Percentiles rank a stretch among this genome's conserved stretches.
Evolutionary conservation across 2,888 invertebrate genomes (phyloP).

Genomic region (Eurytoma adleriae): DNA sequence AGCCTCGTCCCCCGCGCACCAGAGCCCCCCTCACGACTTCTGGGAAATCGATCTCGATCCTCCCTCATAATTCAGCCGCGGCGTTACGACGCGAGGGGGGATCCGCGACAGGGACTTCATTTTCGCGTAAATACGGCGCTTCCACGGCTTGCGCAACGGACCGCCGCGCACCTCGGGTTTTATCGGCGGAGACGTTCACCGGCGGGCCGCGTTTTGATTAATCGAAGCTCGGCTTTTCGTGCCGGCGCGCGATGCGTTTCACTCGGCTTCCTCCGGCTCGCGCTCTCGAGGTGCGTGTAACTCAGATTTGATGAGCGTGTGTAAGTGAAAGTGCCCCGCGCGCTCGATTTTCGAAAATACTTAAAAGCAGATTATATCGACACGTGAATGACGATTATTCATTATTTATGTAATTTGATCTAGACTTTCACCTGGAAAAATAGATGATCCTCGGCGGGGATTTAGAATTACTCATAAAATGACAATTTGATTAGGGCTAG

Average conservation of each 20-base stretch:
- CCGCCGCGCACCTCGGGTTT: constrained; percentile 2
- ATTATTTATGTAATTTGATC: background rate
- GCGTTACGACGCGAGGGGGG: constrained; percentile 69
- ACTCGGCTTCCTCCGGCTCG: constrained; percentile 3
- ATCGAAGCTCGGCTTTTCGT: constrained; percentile 13
- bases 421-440: constrained; percentile 10
- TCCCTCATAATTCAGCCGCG: constrained; percentile 69
- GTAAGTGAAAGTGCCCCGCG: constrained; percentile 38
- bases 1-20: constrained; percentile 60
- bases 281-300: background rate
- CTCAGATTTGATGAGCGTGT: constrained; percentile 25
- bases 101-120: constrained; percentile 26
- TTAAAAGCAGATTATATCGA: constrained; percentile 15
- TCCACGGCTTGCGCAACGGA: too few species aligned
- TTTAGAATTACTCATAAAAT: background rate
- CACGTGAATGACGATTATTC: background rate
- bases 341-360: constrained; percentile 20
- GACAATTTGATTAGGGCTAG: too few species aligned
- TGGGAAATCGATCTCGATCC: constrained; percentile 68
- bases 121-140: constrained; percentile 27
- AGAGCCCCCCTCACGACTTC: constrained; percentile 57
- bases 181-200: constrained; percentile 5
- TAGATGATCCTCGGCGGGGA: background rate
- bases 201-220: constrained; percentile 36
- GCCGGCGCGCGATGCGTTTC: constrained; percentile 32